Percentiles rank a stretch among this genome's conserved stretches.
Evolutionary conservation across 2,113 vertebrate genomes (phyloP).

Genomic region (Struthidea cinerea): DNA sequence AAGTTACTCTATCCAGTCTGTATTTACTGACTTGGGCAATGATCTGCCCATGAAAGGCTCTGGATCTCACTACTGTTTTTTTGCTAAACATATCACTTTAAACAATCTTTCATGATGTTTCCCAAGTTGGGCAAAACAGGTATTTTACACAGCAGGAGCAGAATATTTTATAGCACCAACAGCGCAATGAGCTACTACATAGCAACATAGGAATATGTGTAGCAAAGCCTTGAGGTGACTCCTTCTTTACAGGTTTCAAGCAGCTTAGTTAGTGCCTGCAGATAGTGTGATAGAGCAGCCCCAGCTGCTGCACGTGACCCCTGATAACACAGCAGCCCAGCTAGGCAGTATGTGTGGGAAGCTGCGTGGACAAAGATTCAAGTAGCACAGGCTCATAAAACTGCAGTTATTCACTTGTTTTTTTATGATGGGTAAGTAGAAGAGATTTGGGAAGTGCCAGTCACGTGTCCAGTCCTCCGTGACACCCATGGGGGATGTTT

Average conservation of each 20-base stretch:
- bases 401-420: neutral
- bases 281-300: neutral
- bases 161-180: neutral
- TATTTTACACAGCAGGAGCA: neutral
- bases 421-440: neutral
- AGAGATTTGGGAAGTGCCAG: neutral
- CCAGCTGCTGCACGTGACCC: neutral
- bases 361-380: neutral
- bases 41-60: neutral
- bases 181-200: neutral
- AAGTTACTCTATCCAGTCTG: neutral
- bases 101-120: neutral
- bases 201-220: neutral
- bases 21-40: constrained; percentile 46
- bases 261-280: neutral
- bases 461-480: neutral
- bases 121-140: neutral
- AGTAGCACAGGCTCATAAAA: neutral
- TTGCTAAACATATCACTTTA: neutral
- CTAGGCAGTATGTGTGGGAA: neutral
- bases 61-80: neutral
- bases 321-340: neutral
- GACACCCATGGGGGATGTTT: neutral
- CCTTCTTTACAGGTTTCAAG: neutral
- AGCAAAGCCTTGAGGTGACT: neutral